These are phyloP conservation scores for Gymnocheta viridis DNA, from an alignment of 2,888 invertebrate genomes.

Conservation along the genomic window DNA sequence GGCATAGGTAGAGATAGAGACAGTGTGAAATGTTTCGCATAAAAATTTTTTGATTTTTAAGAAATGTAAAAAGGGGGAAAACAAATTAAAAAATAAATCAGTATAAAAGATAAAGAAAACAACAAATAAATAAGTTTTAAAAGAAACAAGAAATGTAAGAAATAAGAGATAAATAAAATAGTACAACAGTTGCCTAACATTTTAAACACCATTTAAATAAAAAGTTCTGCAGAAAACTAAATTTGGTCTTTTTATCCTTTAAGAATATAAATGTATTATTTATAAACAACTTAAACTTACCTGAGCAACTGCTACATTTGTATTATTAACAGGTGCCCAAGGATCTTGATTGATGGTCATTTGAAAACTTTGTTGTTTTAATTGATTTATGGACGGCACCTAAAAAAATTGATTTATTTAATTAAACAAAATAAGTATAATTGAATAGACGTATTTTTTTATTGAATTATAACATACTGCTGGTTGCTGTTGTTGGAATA, in stretches of 20 bases:
- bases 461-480: conserved; percentile 75
- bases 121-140: conserved; percentile 34
- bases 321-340: conserved; percentile 80
- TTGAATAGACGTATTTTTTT: background rate
- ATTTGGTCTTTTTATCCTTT: conserved; percentile 21
- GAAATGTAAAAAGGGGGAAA: conserved; percentile 36
- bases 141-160: conserved; percentile 39
- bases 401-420: conserved; percentile 57
- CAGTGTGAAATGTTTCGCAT: conserved; percentile 23
- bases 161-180: conserved; percentile 27
- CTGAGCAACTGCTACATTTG: conserved; percentile 78
- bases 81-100: conserved; percentile 55
- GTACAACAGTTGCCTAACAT: conserved; percentile 39
- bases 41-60: conserved; percentile 45
- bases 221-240: background rate
- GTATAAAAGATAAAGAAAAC: conserved; percentile 51
- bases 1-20: conserved; percentile 8
- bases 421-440: background rate
- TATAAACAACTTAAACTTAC: conserved; percentile 74
- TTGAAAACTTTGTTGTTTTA: conserved; percentile 82
- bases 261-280: background rate
- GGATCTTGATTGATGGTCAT: conserved; percentile 82
- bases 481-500: conserved; percentile 84
- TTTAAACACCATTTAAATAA: conserved; percentile 16
- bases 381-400: conserved; percentile 83